Evolutionary conservation across 2,888 invertebrate species (phyloP), one percentile per base, ranked within the genome.

Genomic region (Dinocampus coccinellae): DNA sequence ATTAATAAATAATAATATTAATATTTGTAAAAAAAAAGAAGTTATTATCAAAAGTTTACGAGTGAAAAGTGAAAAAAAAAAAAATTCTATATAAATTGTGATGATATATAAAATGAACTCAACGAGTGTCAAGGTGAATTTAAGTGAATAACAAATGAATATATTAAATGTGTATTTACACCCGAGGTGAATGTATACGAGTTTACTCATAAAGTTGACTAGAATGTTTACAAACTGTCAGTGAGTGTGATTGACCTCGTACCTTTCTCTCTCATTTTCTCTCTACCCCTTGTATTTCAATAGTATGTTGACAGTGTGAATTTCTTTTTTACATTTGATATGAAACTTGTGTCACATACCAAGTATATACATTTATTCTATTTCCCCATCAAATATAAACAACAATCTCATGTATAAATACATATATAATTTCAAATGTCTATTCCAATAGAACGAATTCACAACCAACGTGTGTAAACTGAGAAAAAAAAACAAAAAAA

Each of bases 201-300:
- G 58, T 13, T 34, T 11, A 9, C 6, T 24, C 64, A 63, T 47
- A 22, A 47, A 26, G n/a, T 16, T 55, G 26, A 47, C n/a, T 42
- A 11, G 3, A 16, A 16, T 67, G 33, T 58, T 60, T 60, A 67
- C 60, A 7, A 47, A 42, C 29, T 42, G 58, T 42, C 36, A 57
- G 52, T 67, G 64, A 16, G 29, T 42, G 60, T 58, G 58, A 52
- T 39, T 67, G 42, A 60, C 58, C 42, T 52, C 58, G 24, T n/a
- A n/a, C n/a, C n/a, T n/a, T n/a, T n/a, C n/a, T n/a, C n/a, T n/a
- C n/a, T n/a, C n/a, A n/a, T n/a, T n/a, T n/a, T n/a, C n/a, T n/a
- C n/a, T n/a, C n/a, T n/a, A n/a, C n/a, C 20, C 58, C 33, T 7
- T 60, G 58, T 52, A 42, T 60, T 29, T 9, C 24, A 47, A 13